phyloP scores from a whole-genome alignment of 2,888 invertebrate genomes.

The Molorchus minor region DNA sequence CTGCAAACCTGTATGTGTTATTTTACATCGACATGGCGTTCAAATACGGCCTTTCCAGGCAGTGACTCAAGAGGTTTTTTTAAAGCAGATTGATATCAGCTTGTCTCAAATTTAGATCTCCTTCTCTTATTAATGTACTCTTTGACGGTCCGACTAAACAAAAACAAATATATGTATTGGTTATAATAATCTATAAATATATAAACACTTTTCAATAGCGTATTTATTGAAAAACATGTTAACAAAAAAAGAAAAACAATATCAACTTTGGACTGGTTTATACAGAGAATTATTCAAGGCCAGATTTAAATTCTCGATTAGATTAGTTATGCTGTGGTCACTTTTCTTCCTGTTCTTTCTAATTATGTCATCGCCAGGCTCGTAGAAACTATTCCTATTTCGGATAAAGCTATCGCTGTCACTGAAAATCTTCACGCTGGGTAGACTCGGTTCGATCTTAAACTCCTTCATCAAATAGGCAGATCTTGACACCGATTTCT shows the following conservation, averaged over 20 bases:
- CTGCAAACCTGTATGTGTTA: too few species aligned
- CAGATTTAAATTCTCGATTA: constrained; percentile 42
- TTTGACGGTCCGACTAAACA: too few species aligned
- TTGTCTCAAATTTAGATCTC: too few species aligned
- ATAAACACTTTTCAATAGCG: too few species aligned
- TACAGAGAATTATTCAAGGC: constrained; percentile 49
- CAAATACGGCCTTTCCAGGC: too few species aligned
- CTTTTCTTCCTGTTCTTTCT: constrained; percentile 13
- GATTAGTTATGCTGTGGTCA: constrained; percentile 32
- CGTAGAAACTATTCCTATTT: constrained; percentile 3
- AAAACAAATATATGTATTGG: too few species aligned
- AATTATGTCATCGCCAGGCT: constrained; percentile 3
- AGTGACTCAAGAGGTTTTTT: too few species aligned
- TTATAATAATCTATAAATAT: too few species aligned
- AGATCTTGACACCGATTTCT: constrained; percentile 46
- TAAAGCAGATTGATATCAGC: too few species aligned
- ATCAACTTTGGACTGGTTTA: constrained; percentile 2
- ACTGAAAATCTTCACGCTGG: constrained; percentile 11
- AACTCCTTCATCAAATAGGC: constrained; percentile 53
- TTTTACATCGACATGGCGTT: too few species aligned
- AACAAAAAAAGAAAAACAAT: background rate
- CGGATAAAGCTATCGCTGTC: constrained; percentile 1
- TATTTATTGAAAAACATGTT: background rate
- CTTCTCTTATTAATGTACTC: too few species aligned
- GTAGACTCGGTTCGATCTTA: constrained; percentile 31